Base-by-base conservation (phyloP, 37 sponge, comb jelly and placozoan genomes). In the Chondrilla cf. caribensis region DNA sequence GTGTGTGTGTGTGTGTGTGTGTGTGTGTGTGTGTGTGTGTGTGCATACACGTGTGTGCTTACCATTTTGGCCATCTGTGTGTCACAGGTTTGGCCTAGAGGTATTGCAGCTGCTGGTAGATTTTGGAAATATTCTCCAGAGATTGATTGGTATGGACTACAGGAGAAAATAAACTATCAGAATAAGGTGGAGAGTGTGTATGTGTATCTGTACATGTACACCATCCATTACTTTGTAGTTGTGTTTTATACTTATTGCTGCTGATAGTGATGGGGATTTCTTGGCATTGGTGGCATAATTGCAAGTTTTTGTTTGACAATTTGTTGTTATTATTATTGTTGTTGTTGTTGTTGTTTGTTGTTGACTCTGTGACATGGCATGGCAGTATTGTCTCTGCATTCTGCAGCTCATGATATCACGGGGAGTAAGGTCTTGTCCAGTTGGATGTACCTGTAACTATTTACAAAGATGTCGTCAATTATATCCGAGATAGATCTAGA, bases 81-180 rank as follows among this genome's bases (percentile, higher is more conserved):
- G 3, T 1, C 41, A 47, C n/a, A 80, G 82, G 60, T 83, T n/a
- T 83, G 84, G 84, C 84, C 84, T 1, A 73, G 84, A 29, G 76
- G 84, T 31, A 79, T 73, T 58, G 84, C 54, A 4, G 84, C 76
- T 22, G 84, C 84, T n/a, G 84, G 84, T 2, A n/a, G 72, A 42
- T 83, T 83, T 59, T 83, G 84, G 84, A 79, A 83, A 4, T 75
- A 72, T 28, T 2, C 29, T 24, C 15, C 26, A 14, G 38, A 41
- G 21, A 25, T 83, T 17, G 40, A 62, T 29, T 24, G 14, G 24
- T 19, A 39, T 3, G 76, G 24, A n/a, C 43, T 73, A 9, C 38
- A 43, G 39, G 59, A 36, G 25, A 72, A 26, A 31, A 28, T 75
- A 38, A 55, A 83, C 58, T 41, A 38, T 54, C 29, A 44, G 38